phyloP scores from a whole-genome alignment of 2,113 vertebrate species.

The Hippocampus zosterae region DNA sequence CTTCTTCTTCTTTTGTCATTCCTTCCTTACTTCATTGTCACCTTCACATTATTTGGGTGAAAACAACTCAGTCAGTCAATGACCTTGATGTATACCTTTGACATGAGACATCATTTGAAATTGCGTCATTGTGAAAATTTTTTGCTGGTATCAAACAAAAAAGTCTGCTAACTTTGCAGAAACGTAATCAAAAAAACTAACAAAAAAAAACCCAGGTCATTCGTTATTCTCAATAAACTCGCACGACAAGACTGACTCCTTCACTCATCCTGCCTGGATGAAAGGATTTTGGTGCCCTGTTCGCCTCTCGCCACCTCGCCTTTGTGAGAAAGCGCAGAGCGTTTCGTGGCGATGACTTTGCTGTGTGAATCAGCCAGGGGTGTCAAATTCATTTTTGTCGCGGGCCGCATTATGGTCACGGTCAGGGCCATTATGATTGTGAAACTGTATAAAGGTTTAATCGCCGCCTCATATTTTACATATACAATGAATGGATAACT shows the following conservation, averaged over 20 bases:
- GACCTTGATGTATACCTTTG: neutral
- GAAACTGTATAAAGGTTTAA: too few relatives aligned
- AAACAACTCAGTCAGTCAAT: neutral
- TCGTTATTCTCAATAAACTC: neutral
- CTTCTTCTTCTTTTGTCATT: neutral
- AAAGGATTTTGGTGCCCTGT: conserved; percentile 15
- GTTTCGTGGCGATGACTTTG: conserved; percentile 10
- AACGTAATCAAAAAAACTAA: neutral
- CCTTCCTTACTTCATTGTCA: neutral
- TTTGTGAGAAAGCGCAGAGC: conserved; percentile 32
- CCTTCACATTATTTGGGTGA: neutral
- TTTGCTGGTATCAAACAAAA: neutral
- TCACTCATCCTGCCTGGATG: conserved; percentile 27
- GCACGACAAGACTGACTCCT: neutral
- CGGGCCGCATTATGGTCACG: too few relatives aligned
- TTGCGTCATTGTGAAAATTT: too few relatives aligned
- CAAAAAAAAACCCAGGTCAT: too few relatives aligned
- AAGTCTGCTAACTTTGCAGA: neutral
- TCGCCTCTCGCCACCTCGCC: neutral
- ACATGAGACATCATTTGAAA: too few relatives aligned
- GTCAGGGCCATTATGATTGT: too few relatives aligned
- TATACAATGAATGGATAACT: too few relatives aligned
- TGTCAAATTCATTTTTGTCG: too few relatives aligned
- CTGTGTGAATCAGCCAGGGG: neutral
- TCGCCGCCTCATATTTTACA: too few relatives aligned